Evolutionary conservation across 2,888 invertebrate species (phyloP).

Genomic region (Cynaeus angustus): DNA sequence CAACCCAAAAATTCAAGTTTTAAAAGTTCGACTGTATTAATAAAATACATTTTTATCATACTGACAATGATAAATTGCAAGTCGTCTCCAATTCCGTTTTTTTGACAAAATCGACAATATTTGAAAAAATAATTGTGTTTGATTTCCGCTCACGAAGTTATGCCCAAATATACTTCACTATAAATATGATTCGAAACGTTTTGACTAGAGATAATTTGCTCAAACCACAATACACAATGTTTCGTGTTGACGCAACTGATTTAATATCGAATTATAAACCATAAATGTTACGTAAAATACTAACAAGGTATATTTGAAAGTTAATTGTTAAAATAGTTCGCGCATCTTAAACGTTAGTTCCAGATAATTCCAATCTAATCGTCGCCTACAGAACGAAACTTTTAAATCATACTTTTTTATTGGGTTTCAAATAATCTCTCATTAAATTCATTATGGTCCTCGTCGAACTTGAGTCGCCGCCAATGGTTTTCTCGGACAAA

Average conservation of each 20-base stretch:
- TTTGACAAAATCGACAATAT: too few species aligned
- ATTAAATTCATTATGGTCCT: constrained; percentile 30
- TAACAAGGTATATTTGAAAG: constrained; percentile 1
- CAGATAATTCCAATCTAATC: constrained; percentile 10
- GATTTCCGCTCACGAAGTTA: too few species aligned
- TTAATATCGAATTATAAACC: constrained; percentile 3
- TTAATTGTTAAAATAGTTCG: too few species aligned
- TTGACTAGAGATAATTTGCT: background rate
- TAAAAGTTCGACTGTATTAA: too few species aligned
- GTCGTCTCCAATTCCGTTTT: too few species aligned
- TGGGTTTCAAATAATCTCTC: constrained; percentile 11
- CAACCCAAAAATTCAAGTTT: too few species aligned
- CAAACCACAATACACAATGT: background rate
- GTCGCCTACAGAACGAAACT: background rate
- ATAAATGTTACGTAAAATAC: constrained; percentile 4
- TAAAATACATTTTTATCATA: too few species aligned
- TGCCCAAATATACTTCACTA: background rate
- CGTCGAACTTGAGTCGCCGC: constrained; percentile 35
- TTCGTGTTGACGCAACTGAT: constrained; percentile 5
- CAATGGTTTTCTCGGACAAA: constrained; percentile 42
- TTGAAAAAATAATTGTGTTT: too few species aligned
- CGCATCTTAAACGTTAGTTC: background rate
- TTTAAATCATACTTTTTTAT: background rate
- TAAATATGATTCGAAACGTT: background rate
- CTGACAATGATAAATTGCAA: too few species aligned